phyloP scores from a whole-genome alignment of 2,888 invertebrate species.

The Nymphalis c-album region DNA sequence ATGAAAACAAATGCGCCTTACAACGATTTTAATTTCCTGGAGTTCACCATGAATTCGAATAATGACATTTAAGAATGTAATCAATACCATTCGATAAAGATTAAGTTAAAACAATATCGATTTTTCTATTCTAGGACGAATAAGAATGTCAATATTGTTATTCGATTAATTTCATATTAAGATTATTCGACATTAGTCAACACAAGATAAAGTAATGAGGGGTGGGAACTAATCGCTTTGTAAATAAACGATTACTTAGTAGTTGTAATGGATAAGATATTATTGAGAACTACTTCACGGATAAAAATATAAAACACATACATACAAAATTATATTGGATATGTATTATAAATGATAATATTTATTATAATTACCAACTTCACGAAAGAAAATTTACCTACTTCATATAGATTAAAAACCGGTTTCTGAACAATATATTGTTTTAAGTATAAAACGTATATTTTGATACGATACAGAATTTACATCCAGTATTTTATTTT shows the following conservation, averaged over 20 bases:
- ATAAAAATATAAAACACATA: too few species aligned
- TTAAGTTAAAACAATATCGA: not conserved
- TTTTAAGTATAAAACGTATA: not conserved
- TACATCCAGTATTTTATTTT: not conserved
- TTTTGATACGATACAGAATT: not conserved
- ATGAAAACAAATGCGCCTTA: too few species aligned
- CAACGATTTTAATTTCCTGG: not conserved
- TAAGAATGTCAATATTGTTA: not conserved
- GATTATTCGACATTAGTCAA: slow-evolving; percentile 1
- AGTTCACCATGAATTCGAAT: not conserved
- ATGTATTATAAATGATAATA: too few species aligned
- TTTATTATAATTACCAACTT: not conserved
- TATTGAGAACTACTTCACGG: too few species aligned
- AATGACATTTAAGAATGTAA: not conserved
- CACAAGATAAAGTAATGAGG: not conserved
- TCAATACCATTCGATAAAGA: not conserved
- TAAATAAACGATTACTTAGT: not conserved
- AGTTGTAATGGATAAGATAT: not conserved
- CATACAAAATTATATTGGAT: too few species aligned
- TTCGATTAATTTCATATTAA: slow-evolving; percentile 30
- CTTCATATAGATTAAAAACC: not conserved
- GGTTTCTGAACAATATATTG: not conserved
- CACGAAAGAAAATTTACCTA: not conserved
- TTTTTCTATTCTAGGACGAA: slow-evolving; percentile 6
- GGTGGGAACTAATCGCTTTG: not conserved